Conservation (phyloP, 1,140 invertebrate genomes). For the Palaemon carinicauda region DNA sequence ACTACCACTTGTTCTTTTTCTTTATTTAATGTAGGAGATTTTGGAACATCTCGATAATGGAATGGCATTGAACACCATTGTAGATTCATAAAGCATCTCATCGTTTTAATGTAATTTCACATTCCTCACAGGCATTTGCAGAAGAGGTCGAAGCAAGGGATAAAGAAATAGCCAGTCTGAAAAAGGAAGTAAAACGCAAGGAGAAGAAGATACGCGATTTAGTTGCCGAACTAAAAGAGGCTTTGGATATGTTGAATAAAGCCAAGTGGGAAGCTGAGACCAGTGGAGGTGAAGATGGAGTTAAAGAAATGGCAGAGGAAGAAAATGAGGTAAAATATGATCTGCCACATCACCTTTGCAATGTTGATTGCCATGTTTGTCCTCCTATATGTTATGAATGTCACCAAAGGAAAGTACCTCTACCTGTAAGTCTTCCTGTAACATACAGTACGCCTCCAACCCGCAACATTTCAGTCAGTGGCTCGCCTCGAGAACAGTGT, state of each 20-base stretch:
- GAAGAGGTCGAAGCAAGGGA: slow-evolving; percentile 52
- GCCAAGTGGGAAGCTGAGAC: slow-evolving; percentile 64
- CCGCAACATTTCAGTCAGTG: no score
- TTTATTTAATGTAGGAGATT: no score
- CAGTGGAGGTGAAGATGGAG: slow-evolving; percentile 62
- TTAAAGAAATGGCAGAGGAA: slow-evolving; percentile 63
- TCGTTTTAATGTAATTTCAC: not conserved
- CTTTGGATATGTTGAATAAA: slow-evolving; percentile 63
- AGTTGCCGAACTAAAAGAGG: slow-evolving; percentile 63
- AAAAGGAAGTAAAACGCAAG: slow-evolving; percentile 63
- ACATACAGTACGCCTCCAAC: no score
- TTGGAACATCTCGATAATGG: no score
- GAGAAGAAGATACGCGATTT: slow-evolving; percentile 62
- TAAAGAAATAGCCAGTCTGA: slow-evolving; percentile 58
- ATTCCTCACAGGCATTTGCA: slow-evolving; percentile 19
- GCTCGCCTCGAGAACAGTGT: no score
- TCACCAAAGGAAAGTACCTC: no score
- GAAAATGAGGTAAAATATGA: slow-evolving; percentile 61
- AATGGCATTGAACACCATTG: no score
- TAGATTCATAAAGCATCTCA: no score
- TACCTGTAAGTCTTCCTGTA: no score
- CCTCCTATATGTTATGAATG: no score
- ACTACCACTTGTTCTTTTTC: no score
- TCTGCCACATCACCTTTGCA: not conserved
- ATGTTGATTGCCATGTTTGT: no score